Base-by-base conservation (phyloP, 2,113 vertebrate genomes). In the Phoxinus phoxinus region DNA sequence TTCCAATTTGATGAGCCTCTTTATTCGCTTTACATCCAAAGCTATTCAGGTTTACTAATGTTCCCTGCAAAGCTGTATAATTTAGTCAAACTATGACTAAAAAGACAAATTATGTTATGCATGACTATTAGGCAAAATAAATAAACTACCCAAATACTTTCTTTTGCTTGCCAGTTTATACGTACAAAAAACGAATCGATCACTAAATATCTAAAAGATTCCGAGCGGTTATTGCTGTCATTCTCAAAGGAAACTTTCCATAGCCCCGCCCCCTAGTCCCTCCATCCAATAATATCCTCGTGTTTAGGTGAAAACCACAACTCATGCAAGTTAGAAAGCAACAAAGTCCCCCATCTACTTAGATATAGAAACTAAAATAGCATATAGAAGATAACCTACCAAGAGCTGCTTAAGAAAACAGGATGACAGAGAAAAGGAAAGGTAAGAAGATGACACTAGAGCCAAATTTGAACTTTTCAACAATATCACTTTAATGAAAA, bases 381-480 rank as follows among this genome's bases (percentile, higher is more conserved):
- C 25, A 23, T 6, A 30, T 58, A 21, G 37, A 44, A 46, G 13
- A 74, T 48, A n/a, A n/a, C n/a, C n/a, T n/a, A 74, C 41, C 37
- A 41, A 12, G 69, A 72, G 35, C 69, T 74, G 21, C 37, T 12
- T 25, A 11, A 63, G 25, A 23, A 27, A 63, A 63, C 11, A 80
- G 37, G 8, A 81, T 69, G 80, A 35, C 80, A 81, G 41, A 30
- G 25, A 69, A 81, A 69, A 81, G 35, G 63, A 69, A 69, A 32
- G 80, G 63, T 12, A 53, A 41, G 2, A 30, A 48, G 41, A 21
- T 30, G 37, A 25, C 27, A 63, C 6, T 15, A 6, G 6, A 10
- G 1, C 9, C 35, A 27, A 61, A 46, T 46, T 15, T n/a, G 21
- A 65, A 21, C 19, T 80, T 44, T 44, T 63, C 23, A n/a, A 6